These are phyloP conservation scores for Epinotia nisella DNA, from an alignment of 2,888 invertebrate species.

Conservation along the genomic window DNA sequence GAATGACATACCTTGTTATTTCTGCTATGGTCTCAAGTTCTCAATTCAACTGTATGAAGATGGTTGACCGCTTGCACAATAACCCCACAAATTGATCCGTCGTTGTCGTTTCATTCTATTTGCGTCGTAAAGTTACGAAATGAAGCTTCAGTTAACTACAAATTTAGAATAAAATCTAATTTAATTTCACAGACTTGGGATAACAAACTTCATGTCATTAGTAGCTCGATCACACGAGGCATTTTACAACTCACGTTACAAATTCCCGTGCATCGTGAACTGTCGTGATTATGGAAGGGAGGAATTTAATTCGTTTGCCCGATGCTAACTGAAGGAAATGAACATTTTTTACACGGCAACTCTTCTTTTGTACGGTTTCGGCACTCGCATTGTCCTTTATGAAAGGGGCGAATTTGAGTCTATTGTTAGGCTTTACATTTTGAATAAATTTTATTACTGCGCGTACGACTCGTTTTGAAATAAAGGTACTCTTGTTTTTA, in stretches of 20 bases:
- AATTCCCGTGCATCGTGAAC: slow-evolving; percentile 65
- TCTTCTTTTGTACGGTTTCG: slow-evolving; percentile 43
- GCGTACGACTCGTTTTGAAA: slow-evolving; percentile 30
- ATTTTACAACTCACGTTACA: slow-evolving; percentile 66
- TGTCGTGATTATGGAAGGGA: slow-evolving; percentile 54
- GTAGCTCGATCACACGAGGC: neutral
- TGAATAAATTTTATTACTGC: slow-evolving; percentile 41
- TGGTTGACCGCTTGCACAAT: no score
- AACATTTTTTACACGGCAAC: slow-evolving; percentile 50
- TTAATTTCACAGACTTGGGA: no score
- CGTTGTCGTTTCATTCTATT: no score
- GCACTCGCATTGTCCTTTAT: slow-evolving; percentile 38
- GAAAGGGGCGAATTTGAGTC: slow-evolving; percentile 35
- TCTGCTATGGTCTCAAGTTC: no score
- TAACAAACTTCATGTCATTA: neutral
- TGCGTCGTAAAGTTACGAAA: no score
- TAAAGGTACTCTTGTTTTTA: slow-evolving; percentile 19
- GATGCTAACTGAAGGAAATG: slow-evolving; percentile 48
- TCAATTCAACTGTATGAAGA: no score
- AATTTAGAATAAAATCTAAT: no score
- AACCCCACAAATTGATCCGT: no score
- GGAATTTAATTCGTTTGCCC: slow-evolving; percentile 59
- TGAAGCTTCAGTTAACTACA: no score
- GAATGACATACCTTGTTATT: no score
- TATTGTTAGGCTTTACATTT: slow-evolving; percentile 41